phyloP scores from a whole-genome alignment of 2,797 vertebrate genomes.

The Cheirogaleus major region DNA sequence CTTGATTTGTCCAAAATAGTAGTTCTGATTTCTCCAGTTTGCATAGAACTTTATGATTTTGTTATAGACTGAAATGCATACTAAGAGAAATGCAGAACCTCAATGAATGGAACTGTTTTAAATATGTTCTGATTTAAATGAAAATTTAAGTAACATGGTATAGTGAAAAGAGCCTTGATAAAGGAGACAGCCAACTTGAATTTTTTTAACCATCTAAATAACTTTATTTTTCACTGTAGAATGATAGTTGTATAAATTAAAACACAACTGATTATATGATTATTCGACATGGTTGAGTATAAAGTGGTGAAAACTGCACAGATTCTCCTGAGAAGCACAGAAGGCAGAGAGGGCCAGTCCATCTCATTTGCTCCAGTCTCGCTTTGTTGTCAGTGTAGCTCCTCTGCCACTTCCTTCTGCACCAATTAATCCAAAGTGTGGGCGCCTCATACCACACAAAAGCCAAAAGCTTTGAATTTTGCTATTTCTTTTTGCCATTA shows the following conservation, averaged over 20 bases:
- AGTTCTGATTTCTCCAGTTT: not conserved
- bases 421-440: not conserved
- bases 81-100: not conserved
- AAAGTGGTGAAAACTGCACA: too few species aligned
- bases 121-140: not conserved
- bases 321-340: too few species aligned
- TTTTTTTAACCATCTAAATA: too few species aligned
- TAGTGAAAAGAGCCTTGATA: not conserved
- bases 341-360: too few species aligned
- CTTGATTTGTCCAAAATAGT: not conserved
- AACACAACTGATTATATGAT: too few species aligned
- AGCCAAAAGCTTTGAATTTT: not conserved
- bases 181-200: not conserved
- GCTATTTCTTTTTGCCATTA: not conserved
- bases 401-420: not conserved
- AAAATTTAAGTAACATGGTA: not conserved
- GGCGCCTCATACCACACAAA: not conserved
- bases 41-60: not conserved
- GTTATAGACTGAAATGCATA: not conserved
- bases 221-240: too few species aligned
- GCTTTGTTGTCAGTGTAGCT: not conserved
- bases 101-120: not conserved
- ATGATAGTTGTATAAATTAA: too few species aligned
- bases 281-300: too few species aligned
- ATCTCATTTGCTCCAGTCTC: too few species aligned